Conservation (phyloP, 2,113 vertebrate genomes). For the Gallinago undulata region DNA sequence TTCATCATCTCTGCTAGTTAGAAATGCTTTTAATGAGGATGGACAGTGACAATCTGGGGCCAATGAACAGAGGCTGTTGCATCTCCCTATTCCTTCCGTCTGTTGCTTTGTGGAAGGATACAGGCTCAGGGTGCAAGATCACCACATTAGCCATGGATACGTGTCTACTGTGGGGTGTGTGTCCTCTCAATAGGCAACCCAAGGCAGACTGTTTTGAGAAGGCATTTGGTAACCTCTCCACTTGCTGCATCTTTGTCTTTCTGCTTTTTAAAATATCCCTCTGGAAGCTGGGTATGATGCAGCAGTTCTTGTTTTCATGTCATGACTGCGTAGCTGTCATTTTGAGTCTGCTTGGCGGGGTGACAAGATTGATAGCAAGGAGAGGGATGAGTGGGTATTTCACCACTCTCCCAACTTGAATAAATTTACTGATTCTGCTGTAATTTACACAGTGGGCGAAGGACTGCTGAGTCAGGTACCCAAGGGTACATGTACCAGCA, state of each 20-base stretch:
- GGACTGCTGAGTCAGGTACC: neutral
- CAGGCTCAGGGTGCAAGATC: neutral
- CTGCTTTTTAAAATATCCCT: neutral
- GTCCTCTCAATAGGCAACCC: neutral
- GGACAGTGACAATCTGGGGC: neutral
- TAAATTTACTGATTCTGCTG: neutral
- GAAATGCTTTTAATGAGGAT: neutral
- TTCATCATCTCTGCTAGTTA: neutral
- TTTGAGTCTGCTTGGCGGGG: neutral
- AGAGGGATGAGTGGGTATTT: neutral
- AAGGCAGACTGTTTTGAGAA: neutral
- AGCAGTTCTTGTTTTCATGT: neutral
- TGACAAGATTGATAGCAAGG: neutral
- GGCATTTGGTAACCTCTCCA: neutral
- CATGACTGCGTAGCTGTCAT: neutral
- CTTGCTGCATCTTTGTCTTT: neutral
- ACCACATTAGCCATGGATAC: neutral
- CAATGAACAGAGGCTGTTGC: neutral
- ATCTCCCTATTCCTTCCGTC: neutral
- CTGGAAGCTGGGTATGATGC: neutral
- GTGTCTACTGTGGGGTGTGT: neutral
- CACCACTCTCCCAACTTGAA: neutral
- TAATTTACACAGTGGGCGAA: neutral
- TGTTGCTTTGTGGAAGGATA: neutral
- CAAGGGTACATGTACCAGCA: neutral